These are phyloP conservation scores for Cotesia typhae DNA, from an alignment of 1,140 invertebrate species.

Conservation along the genomic window DNA sequence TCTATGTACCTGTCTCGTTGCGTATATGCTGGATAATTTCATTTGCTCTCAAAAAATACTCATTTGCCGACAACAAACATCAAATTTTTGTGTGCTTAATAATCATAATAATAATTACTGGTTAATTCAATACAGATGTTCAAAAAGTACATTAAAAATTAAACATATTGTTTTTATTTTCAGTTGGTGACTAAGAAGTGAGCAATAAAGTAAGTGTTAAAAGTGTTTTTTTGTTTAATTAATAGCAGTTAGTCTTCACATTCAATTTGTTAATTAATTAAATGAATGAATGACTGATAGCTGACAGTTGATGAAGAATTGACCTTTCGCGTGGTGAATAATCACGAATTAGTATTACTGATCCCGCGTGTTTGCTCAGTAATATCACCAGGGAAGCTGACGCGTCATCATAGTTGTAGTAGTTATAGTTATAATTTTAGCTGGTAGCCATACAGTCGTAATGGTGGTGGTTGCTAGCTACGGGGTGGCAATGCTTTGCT, in stretches of 20 bases:
- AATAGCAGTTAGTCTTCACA: not conserved
- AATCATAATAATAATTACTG: not conserved
- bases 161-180: too few species aligned
- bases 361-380: too few species aligned
- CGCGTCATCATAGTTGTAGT: constrained; percentile 3
- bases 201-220: too few species aligned
- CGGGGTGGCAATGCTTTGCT: constrained; percentile 39
- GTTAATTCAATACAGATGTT: too few species aligned
- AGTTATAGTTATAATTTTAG: constrained; percentile 15
- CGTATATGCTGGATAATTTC: constrained; percentile 12
- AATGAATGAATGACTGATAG: too few species aligned
- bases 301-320: not conserved
- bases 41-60: not conserved
- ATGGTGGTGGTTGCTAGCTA: constrained; percentile 20
- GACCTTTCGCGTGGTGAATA: constrained; percentile 8
- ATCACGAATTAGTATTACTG: constrained; percentile 5
- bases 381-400: not conserved
- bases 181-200: too few species aligned
- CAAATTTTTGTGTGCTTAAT: not conserved
- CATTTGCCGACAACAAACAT: not conserved
- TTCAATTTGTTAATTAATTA: not conserved
- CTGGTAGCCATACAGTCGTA: not conserved
- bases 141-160: too few species aligned
- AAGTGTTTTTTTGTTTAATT: too few species aligned
- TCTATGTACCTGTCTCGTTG: not conserved